Conservation (phyloP, 2,888 invertebrate species). For the Drosophila borealis region DNA sequence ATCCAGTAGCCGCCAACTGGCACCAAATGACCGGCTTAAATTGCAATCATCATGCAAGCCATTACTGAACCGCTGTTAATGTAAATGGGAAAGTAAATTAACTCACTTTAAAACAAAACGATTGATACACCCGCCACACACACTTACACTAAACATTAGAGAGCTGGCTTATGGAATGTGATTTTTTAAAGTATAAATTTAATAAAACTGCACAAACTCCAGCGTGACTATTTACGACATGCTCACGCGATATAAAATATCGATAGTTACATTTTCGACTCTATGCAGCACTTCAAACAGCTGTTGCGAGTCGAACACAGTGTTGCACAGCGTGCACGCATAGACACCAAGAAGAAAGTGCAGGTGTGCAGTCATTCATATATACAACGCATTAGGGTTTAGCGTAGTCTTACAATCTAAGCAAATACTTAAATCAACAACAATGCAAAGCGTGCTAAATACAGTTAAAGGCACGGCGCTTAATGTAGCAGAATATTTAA, state of each 20-base stretch:
- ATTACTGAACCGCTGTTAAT: no score
- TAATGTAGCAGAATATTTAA: conserved; percentile 97
- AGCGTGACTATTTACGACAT: no score
- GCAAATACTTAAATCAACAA: conserved; percentile 28
- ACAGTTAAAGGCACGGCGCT: conserved; percentile 97
- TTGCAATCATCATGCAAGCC: no score
- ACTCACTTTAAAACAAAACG: no score
- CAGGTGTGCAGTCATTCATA: conserved; percentile 35
- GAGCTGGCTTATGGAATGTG: no score
- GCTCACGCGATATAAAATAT: background rate
- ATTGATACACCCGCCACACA: no score
- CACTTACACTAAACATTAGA: no score
- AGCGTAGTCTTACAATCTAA: conserved; percentile 33
- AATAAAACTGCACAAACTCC: no score
- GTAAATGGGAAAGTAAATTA: no score
- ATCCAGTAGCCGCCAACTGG: no score
- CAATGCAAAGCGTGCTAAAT: conserved; percentile 98
- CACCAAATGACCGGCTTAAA: no score
- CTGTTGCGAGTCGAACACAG: conserved; percentile 17
- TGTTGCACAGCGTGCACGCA: conserved; percentile 34
- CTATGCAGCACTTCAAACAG: conserved; percentile 11
- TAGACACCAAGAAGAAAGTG: conserved; percentile 39
- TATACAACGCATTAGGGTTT: conserved; percentile 26
- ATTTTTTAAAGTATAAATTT: no score
- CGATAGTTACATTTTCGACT: background rate